Base-by-base conservation (phyloP, 2,888 invertebrate species). In the Melanchra persicariae region DNA sequence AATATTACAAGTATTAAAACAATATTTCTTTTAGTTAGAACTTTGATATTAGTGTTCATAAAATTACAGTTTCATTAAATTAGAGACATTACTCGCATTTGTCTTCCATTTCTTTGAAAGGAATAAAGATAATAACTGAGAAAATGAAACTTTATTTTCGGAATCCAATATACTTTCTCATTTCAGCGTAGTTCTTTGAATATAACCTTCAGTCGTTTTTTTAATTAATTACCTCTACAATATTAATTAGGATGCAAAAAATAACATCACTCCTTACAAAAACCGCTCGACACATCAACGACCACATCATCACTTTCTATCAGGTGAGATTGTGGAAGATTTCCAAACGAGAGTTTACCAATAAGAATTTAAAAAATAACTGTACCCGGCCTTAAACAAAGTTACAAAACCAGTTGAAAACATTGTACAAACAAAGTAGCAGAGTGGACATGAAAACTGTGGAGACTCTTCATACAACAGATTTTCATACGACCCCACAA, bases 401-500 rank as follows among this genome's bases (percentile, higher is more conserved):
- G 24, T 60, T 26, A 40, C 49, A 58, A 67, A 65, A 59, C 19
- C 49, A 61, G 15, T 58, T 40, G 26, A 54, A 57, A 66, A 65
- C 37, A 65, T 72, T 72, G 68, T 61, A 30, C 17, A 19, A 70
- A 52, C 57, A 51, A 70, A 72, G 59, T 51, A 62, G 57, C 52
- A 6, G 64, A 65, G 67, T 65, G 58, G 70, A 63, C 70, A 74
- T 70, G 59, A 54, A 69, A 74, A 76, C 59, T 66, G 47, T 54
- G 19, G 55, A 73, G 65, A 52, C 59, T 69, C 77, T 82, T 69
- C 63, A 76, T 62, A 70, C 45, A 76, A 68, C 81, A 79, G 76
- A 79, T 81, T 83, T 81, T 81, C 65, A 75, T 79, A 69, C 72
- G 69, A 73, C 73, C 62, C 62, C 72, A 72, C 67, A 74, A 58